These are phyloP conservation scores for Linurgus olivaceus DNA, from an alignment of 2,797 vertebrate genomes.

Conservation along the genomic window DNA sequence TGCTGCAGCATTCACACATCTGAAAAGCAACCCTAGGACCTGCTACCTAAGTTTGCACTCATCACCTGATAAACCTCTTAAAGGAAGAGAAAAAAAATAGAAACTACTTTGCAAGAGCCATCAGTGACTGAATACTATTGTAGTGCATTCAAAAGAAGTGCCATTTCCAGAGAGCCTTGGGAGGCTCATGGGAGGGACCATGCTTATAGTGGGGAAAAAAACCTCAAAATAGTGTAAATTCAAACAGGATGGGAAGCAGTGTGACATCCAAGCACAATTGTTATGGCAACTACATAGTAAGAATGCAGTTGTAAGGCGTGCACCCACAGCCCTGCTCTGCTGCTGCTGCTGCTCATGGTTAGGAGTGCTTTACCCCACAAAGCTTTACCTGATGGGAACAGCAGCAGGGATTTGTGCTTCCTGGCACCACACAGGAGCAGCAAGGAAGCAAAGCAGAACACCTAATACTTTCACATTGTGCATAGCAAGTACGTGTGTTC, in stretches of 20 bases:
- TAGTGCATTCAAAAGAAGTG: neutral
- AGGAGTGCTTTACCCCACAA: neutral
- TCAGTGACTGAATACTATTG: constrained; percentile 18
- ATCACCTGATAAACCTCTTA: neutral
- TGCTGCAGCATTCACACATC: neutral
- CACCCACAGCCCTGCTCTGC: neutral
- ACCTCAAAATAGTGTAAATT: neutral
- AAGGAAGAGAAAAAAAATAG: constrained; percentile 8
- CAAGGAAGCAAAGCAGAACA: neutral
- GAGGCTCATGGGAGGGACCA: constrained; percentile 8
- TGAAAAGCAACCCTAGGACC: neutral
- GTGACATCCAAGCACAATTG: constrained; percentile 49
- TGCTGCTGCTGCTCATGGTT: neutral
- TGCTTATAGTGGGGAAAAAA: constrained; percentile 26
- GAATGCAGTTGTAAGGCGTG: constrained; percentile 24
- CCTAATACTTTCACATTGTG: neutral
- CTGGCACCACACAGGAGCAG: neutral
- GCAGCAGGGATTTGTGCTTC: neutral
- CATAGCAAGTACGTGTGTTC: constrained; percentile 32
- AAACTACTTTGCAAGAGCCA: constrained; percentile 6
- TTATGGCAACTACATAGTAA: constrained; percentile 67
- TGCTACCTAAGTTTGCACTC: neutral
- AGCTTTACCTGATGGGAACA: neutral
- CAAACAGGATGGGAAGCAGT: constrained; percentile 54
- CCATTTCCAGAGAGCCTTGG: constrained; percentile 18